Conservation (phyloP, 2,113 vertebrate species). For the Romanogobio albipinnatus region DNA sequence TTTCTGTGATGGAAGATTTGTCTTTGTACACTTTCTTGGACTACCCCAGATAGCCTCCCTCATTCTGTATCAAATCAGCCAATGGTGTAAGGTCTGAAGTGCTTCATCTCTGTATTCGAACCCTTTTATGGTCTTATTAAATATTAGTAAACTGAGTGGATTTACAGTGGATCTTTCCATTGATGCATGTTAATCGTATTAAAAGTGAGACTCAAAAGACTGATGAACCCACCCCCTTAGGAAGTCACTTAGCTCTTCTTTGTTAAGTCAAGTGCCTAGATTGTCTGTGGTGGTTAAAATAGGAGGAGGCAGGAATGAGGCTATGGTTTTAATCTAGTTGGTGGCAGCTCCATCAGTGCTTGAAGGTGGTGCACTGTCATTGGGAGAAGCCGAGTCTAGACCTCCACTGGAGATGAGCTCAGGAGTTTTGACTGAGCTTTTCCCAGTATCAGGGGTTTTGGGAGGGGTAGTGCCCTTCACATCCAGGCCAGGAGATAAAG, state of each 20-base stretch:
- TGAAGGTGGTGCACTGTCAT: constrained; percentile 56
- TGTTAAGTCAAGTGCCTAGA: constrained; percentile 64
- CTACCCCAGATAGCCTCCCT: constrained; percentile 17
- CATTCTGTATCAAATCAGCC: constrained; percentile 11
- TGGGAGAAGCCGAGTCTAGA: constrained; percentile 41
- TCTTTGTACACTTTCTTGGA: constrained; percentile 48
- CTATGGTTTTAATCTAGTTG: constrained; percentile 66
- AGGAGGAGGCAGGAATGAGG: constrained; percentile 36
- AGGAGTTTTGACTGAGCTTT: constrained; percentile 50
- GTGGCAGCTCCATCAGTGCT: constrained; percentile 63
- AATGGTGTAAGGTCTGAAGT: constrained; percentile 1
- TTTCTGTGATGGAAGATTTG: constrained; percentile 35
- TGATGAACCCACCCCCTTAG: constrained; percentile 56
- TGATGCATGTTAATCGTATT: constrained; percentile 59
- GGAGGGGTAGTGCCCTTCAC: constrained; percentile 62
- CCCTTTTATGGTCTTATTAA: constrained; percentile 43
- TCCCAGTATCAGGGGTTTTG: constrained; percentile 73
- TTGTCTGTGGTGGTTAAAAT: constrained; percentile 69
- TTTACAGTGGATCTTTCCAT: constrained; percentile 36
- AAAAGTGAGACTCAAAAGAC: constrained; percentile 56
- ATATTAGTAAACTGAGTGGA: constrained; percentile 39
- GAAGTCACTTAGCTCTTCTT: constrained; percentile 65
- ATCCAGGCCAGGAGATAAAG: constrained; percentile 44
- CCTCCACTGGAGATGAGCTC: constrained; percentile 61
- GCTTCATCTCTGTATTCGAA: constrained; percentile 14